Evolutionary conservation across 2,888 invertebrate genomes (phyloP), one percentile per base, ranked within the genome.

Genomic region (Apoda limacodes): DNA sequence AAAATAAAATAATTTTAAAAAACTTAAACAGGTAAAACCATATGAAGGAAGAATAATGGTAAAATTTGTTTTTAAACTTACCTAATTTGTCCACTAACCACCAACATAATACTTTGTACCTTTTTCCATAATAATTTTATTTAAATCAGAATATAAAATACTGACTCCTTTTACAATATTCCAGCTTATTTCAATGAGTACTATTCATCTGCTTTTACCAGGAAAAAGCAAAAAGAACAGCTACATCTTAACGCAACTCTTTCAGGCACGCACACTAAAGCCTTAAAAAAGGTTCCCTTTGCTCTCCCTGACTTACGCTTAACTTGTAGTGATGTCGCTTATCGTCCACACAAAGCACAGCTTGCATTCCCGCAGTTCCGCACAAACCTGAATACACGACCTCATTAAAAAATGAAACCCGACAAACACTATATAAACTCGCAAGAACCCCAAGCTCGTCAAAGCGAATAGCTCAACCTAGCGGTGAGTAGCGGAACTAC

Each of bases 331-430:
- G 46, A 32, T 28, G 45, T 37, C n/a, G 49, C 45, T 45, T 45
- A 40, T 48, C 48, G 48, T 43, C 46, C 40, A 42, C 56, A 66
- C 62, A 71, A 71, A 70, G 64, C 56, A 39, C 41, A 46, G 43
- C 42, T 42, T 59, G 56, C 60, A n/a, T n/a, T n/a, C 55, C 57
- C 54, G 57, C 59, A 56, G 61, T 58, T 54, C 52, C 51, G 45
- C 55, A 53, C 56, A 60, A 54, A 48, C 60, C 64, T 65, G 63
- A 69, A 70, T 62, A 65, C 68, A 50, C 72, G 72, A 61, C 71
- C 78, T 80, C 78, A 76, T 80, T 78, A 80, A 78, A 76, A 78
- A 78, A 70, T 70, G 64, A 68, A 67, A 60, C 60, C 55, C 47
- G 48, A 62, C 63, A 68, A 62, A 65, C 68, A 66, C 56, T 51